Conservation (phyloP, 2,113 vertebrate genomes). For the Montifringilla adamsi region DNA sequence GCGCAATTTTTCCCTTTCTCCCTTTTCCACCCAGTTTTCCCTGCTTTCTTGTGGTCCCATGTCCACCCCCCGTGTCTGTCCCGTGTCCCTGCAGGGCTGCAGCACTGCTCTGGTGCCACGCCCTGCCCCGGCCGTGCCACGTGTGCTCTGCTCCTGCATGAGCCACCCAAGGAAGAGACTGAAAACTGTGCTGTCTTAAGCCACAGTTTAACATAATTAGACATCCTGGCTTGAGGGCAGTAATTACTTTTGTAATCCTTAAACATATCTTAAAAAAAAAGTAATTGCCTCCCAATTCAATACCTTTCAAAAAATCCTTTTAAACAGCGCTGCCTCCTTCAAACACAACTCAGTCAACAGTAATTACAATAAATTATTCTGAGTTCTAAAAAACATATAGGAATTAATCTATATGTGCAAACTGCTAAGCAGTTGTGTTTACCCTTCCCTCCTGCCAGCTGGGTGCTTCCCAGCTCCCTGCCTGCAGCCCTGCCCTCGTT, state of each 20-base stretch:
- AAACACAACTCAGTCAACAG: conserved; percentile 63
- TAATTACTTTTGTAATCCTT: conserved; percentile 70
- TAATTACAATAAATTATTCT: conserved; percentile 63
- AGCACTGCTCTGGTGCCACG: rapidly evolving
- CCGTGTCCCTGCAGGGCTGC: neutral
- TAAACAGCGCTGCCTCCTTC: conserved; percentile 41
- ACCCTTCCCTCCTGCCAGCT: neutral
- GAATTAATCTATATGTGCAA: conserved; percentile 25
- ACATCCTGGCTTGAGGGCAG: conserved; percentile 66
- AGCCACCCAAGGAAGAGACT: conserved; percentile 19
- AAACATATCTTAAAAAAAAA: conserved; percentile 50
- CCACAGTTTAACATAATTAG: conserved; percentile 62
- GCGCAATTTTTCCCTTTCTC: neutral
- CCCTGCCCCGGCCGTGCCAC: neutral
- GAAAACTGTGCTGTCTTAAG: conserved; percentile 44
- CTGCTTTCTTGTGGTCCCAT: neutral
- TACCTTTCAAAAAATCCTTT: conserved; percentile 63
- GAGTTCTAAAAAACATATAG: conserved; percentile 32
- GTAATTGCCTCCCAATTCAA: conserved; percentile 59
- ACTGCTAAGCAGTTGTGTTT: conserved; percentile 3
- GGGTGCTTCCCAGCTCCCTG: neutral
- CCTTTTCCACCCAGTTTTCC: rapidly evolving
- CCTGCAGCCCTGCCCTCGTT: neutral
- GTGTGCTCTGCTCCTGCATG: neutral
- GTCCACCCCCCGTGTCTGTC: neutral